Evolutionary conservation across 2,888 invertebrate species (phyloP).

Genomic region (Xanthia togata): DNA sequence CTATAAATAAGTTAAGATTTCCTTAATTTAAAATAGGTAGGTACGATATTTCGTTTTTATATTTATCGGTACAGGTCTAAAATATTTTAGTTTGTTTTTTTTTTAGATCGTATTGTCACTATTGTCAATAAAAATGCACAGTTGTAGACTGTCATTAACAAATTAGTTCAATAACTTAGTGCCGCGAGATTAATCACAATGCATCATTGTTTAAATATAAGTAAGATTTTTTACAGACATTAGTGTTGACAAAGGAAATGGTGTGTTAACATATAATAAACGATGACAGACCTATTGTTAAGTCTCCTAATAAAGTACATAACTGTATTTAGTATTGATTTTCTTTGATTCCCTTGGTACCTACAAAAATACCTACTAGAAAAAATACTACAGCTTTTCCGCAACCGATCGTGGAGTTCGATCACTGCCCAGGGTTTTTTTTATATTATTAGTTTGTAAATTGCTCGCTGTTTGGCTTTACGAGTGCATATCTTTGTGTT

Average conservation of each 20-base stretch:
- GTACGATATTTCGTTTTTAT: conserved; percentile 60
- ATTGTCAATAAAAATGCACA: conserved; percentile 62
- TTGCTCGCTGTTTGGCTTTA: neutral
- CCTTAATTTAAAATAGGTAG: conserved; percentile 64
- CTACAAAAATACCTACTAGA: neutral
- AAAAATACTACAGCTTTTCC: neutral
- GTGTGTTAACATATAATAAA: conserved; percentile 84
- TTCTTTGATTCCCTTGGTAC: conserved; percentile 58
- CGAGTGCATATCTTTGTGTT: too few relatives aligned
- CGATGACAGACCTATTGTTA: conserved; percentile 85
- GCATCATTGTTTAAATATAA: conserved; percentile 72
- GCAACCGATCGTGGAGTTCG: neutral
- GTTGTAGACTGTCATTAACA: conserved; percentile 70
- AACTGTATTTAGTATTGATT: conserved; percentile 79
- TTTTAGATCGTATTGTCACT: conserved; percentile 51
- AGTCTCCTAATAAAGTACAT: conserved; percentile 89
- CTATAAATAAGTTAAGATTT: conserved; percentile 51
- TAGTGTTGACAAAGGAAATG: conserved; percentile 80
- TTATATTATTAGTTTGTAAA: neutral
- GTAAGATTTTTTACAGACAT: conserved; percentile 85
- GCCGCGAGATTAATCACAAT: conserved; percentile 69
- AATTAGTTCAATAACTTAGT: conserved; percentile 68
- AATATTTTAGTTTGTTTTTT: conserved; percentile 44
- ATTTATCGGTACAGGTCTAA: conserved; percentile 56
- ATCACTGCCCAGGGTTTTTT: neutral